phyloP scores from a whole-genome alignment of 2,797 vertebrate species.

The Atherinosoma microstoma region DNA sequence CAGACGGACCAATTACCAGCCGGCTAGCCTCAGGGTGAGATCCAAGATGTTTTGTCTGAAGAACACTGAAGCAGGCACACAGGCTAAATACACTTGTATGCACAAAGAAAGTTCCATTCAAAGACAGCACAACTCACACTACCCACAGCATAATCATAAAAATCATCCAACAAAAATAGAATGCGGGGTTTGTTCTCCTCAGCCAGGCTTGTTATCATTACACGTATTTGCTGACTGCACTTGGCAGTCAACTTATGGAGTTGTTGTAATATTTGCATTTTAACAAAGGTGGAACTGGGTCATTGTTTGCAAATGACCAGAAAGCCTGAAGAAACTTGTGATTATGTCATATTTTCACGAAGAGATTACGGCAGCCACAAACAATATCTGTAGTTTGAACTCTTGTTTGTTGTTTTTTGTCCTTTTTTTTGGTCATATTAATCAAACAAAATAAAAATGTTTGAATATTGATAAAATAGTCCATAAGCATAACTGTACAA shows the following conservation, averaged over 20 bases:
- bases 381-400: background rate
- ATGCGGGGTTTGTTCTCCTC: background rate
- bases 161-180: constrained; percentile 7
- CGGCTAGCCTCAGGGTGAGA: constrained; percentile 82
- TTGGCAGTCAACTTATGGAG: background rate
- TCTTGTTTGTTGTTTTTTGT: no score
- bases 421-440: no score
- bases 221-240: background rate
- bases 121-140: background rate
- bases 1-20: constrained; percentile 83
- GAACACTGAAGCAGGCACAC: constrained; percentile 32
- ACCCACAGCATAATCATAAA: background rate
- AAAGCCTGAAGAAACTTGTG: background rate
- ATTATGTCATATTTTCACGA: background rate
- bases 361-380: background rate
- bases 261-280: background rate
- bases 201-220: background rate
- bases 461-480: background rate
- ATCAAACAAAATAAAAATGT: no score
- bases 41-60: constrained; percentile 63
- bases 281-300: background rate
- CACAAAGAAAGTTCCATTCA: constrained; percentile 23
- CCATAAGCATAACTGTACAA: background rate
- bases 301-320: background rate
- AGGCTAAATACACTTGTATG: constrained; percentile 9